Base-by-base conservation (phyloP, 2,113 vertebrate species). In the Sapayoa aenigma region DNA sequence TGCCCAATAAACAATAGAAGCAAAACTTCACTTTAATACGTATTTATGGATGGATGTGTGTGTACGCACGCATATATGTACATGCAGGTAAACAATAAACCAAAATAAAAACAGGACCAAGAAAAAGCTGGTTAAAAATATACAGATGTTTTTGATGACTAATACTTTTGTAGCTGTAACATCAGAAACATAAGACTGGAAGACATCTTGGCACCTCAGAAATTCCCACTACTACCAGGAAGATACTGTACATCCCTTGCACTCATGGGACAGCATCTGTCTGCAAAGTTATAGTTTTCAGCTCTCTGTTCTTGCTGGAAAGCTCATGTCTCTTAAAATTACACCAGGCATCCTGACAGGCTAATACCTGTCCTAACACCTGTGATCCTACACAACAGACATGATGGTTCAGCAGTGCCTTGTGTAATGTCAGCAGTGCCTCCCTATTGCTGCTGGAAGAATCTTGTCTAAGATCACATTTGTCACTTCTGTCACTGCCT, bases 211-310 rank as follows among this genome's bases (percentile, higher is more conserved):
- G 47, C 49, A 90, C 27, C 55, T 76, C 75, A 39, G 62, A 56
- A 82, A 79, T 47, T 75, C 74, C 56, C 65, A 78, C 46, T 22
- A 27, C 55, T 59, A 31, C n/a, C 69, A 82, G 46, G 31, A 71
- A 27, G 22, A 5, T 20, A 15, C 1, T 1, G 1, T 3, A 12
- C 39, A 30, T 35, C 46, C 41, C 74, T 67, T 42, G 37, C 3
- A 41, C 2, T 19, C 28, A 8, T 2, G 39, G 80, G 33, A 35
- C 74, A 80, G 76, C 35, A 17, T 20, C 37, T 68, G 24, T 20
- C 53, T 72, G 24, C 24, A 59, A 47, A 71, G 35, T 7, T 9
- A 27, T 0, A 25, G 23, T 27, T 90, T 75, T 19, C 37, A 84
- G 33, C 8, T 25, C 37, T 44, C 56, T 74, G 49, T 25, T 82